A percentile compares a stretch with the other conserved stretches of the same genome.
These are phyloP conservation scores for Odontesthes bonariensis DNA, from an alignment of 2,113 vertebrate genomes.

Conservation along the genomic window DNA sequence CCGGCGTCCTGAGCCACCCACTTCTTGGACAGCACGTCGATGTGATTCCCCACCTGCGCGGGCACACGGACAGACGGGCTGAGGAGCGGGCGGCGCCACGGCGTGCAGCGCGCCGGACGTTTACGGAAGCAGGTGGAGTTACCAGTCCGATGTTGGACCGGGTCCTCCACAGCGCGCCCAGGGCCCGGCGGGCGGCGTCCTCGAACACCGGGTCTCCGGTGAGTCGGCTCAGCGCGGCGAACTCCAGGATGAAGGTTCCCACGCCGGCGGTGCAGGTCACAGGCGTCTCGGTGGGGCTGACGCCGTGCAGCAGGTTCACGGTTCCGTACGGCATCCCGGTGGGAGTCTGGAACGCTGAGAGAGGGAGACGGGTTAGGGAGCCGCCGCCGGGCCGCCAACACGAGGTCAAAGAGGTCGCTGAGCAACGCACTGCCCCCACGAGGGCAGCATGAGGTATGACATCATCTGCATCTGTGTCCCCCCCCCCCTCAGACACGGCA, in stretches of 20 bases:
- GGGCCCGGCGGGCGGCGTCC: slow-evolving; percentile 86
- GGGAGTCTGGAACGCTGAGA: slow-evolving; percentile 96
- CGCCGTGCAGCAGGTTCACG: slow-evolving; percentile 92
- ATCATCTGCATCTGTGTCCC: too few relatives aligned
- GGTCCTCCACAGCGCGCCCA: slow-evolving; percentile 91
- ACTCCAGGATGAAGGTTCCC: slow-evolving; percentile 98
- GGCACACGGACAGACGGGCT: background rate
- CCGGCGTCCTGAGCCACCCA: slow-evolving; percentile 98
- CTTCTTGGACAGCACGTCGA: slow-evolving; percentile 93
- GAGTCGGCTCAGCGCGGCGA: slow-evolving; percentile 92
- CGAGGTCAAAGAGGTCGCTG: too few relatives aligned
- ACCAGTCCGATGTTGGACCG: slow-evolving; percentile 96
- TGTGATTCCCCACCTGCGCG: slow-evolving; percentile 95
- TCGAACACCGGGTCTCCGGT: slow-evolving; percentile 93
- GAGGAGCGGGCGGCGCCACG: too few relatives aligned
- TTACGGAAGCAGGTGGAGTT: slow-evolving; percentile 23
- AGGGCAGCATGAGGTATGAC: too few relatives aligned
- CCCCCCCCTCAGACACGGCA: too few relatives aligned
- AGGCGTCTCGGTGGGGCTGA: slow-evolving; percentile 93
- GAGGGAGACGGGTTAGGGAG: too few relatives aligned
- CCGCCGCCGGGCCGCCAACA: too few relatives aligned
- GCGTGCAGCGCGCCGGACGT: background rate
- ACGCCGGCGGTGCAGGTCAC: slow-evolving; percentile 97
- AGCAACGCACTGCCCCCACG: too few relatives aligned
- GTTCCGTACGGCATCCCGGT: slow-evolving; percentile 98